Percentiles rank a stretch among this genome's conserved stretches.
phyloP scores from a whole-genome alignment of 2,113 vertebrate species.

The Tragelaphus buxtoni region DNA sequence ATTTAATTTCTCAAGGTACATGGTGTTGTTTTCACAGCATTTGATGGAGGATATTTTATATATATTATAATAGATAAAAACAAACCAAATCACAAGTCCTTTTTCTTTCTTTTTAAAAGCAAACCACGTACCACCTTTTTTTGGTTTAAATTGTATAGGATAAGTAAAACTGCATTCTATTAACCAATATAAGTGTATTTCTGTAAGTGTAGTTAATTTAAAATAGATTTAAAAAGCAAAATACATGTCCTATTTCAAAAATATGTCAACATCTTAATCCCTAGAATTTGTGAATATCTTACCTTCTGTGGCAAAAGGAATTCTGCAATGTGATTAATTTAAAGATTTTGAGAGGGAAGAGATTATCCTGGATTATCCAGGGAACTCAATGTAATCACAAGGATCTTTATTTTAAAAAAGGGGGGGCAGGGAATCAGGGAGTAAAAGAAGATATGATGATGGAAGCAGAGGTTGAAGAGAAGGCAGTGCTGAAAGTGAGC shows the following conservation, averaged over 20 bases:
- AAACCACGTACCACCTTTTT: not conserved
- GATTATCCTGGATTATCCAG: not conserved
- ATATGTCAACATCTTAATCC: not conserved
- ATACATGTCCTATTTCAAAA: not conserved
- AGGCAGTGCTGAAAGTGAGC: not conserved
- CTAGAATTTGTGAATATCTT: not conserved
- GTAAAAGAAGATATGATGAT: not conserved
- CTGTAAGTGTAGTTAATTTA: not conserved
- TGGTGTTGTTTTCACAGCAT: not conserved
- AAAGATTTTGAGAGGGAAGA: not conserved
- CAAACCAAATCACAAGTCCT: not conserved
- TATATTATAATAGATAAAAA: not conserved
- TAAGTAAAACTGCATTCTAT: not conserved
- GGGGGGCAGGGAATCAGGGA: accelerated
- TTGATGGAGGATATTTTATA: not conserved
- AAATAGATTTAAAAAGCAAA: not conserved
- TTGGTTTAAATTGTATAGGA: not conserved
- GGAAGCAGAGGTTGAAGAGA: not conserved
- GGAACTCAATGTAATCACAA: not conserved
- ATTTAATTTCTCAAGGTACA: not conserved
- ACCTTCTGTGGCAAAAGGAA: not conserved
- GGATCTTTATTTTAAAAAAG: not conserved
- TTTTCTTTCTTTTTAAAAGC: not conserved
- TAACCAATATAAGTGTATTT: not conserved
- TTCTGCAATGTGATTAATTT: not conserved